Evolutionary conservation across 2,797 vertebrate genomes (phyloP).

Genomic region (Myotis pilosus): DNA sequence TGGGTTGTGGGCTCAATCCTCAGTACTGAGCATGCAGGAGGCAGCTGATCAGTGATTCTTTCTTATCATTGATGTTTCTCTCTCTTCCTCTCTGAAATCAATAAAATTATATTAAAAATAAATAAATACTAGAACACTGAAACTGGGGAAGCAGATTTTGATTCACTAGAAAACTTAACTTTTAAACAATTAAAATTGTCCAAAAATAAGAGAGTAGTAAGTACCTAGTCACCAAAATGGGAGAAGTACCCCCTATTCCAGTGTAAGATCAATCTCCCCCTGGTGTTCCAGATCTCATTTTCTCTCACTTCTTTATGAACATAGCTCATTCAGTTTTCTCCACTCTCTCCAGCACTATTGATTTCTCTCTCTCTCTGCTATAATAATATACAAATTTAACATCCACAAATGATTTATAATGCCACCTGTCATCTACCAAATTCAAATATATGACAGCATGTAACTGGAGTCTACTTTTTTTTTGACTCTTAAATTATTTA

Average conservation of each 20-base stretch:
- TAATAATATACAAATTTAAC: slow-evolving; percentile 5
- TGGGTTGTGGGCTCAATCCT: no score
- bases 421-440: neutral
- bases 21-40: no score
- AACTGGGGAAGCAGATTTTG: neutral
- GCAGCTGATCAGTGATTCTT: no score
- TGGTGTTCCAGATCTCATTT: neutral
- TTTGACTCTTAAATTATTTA: neutral
- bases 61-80: no score
- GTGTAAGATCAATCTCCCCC: neutral
- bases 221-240: neutral
- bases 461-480: neutral
- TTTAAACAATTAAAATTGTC: neutral
- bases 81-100: no score
- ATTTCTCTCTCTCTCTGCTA: neutral
- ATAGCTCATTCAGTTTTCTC: neutral
- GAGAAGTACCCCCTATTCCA: neutral
- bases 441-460: neutral
- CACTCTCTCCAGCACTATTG: neutral
- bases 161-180: slow-evolving; percentile 31
- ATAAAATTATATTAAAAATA: no score
- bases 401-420: slow-evolving; percentile 27
- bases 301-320: neutral
- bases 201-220: neutral
- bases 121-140: neutral